phyloP scores from a whole-genome alignment of 2,888 invertebrate species.

The Aphrophora alni region DNA sequence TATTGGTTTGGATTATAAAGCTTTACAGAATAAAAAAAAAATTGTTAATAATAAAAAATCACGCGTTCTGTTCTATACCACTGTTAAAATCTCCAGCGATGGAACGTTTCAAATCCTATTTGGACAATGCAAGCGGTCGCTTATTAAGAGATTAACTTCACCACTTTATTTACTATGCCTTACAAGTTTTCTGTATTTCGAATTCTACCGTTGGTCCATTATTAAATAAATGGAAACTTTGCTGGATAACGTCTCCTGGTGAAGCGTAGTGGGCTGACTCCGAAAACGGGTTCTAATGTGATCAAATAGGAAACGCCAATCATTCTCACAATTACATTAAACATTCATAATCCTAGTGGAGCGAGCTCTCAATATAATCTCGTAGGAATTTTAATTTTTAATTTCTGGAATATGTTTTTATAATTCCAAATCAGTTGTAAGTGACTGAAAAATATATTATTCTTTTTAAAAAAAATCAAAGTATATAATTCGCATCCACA shows the following conservation, averaged over 20 bases:
- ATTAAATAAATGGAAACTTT: neutral
- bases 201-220: neutral
- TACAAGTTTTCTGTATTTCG: neutral
- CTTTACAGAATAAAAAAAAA: too few species aligned
- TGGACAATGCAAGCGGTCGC: neutral
- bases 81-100: neutral
- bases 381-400: neutral
- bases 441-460: too few species aligned
- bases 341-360: neutral
- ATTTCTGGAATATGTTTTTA: neutral
- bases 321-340: neutral
- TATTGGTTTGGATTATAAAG: too few species aligned
- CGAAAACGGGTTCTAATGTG: neutral
- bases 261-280: neutral
- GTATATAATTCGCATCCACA: too few species aligned
- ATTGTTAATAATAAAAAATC: too few species aligned
- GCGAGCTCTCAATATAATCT: neutral
- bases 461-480: too few species aligned
- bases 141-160: neutral
- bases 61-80: neutral
- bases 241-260: neutral
- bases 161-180: neutral
- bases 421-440: neutral
- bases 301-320: neutral
- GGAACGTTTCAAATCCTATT: neutral